Evolutionary conservation across 2,113 vertebrate species (phyloP).

Genomic region (Podarcis raffonei): DNA sequence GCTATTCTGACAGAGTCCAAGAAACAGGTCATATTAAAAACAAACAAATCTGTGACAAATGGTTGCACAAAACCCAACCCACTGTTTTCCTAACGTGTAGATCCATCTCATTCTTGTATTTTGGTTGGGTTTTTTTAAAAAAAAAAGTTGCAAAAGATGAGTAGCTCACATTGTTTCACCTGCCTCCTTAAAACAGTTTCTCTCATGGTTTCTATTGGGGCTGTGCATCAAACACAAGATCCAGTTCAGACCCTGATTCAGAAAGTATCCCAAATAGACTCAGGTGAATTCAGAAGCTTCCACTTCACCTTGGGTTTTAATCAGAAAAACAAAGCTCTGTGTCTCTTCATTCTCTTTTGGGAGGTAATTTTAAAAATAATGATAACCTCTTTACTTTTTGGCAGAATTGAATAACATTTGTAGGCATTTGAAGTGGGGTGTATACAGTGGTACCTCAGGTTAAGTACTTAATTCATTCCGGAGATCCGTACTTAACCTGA

Average conservation of each 20-base stretch:
- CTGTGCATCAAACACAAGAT: no score
- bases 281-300: no score
- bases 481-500: no score
- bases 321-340: no score
- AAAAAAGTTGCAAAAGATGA: background rate
- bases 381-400: background rate
- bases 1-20: constrained; percentile 11
- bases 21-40: constrained; percentile 19
- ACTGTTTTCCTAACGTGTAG: background rate
- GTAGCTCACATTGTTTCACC: background rate
- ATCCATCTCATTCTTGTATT: background rate
- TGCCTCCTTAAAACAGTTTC: background rate
- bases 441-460: background rate
- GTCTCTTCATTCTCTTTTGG: background rate
- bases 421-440: no score
- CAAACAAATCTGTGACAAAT: constrained; percentile 19
- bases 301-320: no score
- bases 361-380: no score
- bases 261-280: no score
- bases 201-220: background rate
- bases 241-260: no score
- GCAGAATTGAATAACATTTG: background rate
- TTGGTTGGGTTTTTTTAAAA: background rate
- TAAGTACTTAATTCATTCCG: no score
- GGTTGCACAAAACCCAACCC: background rate